These are phyloP conservation scores for Palythoa grandiflora DNA, from an alignment of 92 coral and sea anemone species.

Conservation along the genomic window DNA sequence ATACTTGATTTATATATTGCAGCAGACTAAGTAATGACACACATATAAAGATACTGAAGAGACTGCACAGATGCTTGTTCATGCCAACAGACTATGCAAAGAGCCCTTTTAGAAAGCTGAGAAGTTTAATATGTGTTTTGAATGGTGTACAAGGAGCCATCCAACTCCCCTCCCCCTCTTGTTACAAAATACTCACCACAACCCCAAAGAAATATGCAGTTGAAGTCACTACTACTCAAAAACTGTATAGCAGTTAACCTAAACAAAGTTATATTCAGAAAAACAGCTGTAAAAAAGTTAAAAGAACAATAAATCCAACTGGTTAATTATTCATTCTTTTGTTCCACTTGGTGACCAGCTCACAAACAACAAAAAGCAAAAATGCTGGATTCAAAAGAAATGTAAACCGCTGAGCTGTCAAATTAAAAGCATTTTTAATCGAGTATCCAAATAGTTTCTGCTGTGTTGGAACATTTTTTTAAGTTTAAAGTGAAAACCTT, in stretches of 20 bases:
- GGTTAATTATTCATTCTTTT: slow-evolving; percentile 39
- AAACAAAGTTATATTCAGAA: background rate
- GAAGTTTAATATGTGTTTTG: no score
- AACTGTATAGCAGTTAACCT: background rate
- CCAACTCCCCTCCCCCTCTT: no score
- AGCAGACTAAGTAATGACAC: no score
- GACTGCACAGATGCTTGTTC: no score
- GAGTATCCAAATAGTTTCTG: background rate
- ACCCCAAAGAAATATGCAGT: no score
- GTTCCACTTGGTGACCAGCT: slow-evolving; percentile 22
- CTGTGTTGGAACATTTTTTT: background rate
- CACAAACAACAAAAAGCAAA: slow-evolving; percentile 34
- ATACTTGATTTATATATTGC: no score
- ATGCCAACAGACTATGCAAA: no score
- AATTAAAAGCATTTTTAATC: background rate
- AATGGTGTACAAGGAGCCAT: no score
- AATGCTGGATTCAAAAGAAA: background rate
- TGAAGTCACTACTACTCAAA: no score
- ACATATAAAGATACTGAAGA: no score
- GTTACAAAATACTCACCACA: no score
- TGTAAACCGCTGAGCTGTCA: background rate
- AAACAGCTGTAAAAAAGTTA: background rate
- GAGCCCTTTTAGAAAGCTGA: no score
- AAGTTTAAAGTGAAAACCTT: background rate
- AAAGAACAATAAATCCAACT: background rate